Base-by-base conservation (phyloP, 2,797 vertebrate species). In the Tragopan temminckii region DNA sequence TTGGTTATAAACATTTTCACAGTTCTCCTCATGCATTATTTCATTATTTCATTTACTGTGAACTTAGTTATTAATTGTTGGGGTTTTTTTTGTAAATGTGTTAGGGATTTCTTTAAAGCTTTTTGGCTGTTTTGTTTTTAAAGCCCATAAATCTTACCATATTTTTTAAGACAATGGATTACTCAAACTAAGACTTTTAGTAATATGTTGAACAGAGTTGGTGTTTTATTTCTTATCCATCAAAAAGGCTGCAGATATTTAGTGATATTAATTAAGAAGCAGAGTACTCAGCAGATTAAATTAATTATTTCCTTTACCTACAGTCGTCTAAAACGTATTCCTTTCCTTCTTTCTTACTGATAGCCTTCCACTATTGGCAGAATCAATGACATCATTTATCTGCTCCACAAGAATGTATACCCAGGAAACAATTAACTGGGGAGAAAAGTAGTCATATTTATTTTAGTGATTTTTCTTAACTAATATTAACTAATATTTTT, bases 361-460 rank as follows among this genome's bases (percentile, higher is more conserved):
- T 46, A 88, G 35, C 36, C 20, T 93, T 43, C 43, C 90, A 90
- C 91, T 95, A 80, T 79, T 89, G 61, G 90, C 72, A 94, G 80
- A 86, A 79, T 94, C 90, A 84, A 90, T 94, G 89, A 92, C 81
- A 96, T 95, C 40, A 80, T 94, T 96, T 95, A 66, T 94, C 82
- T 38, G 55, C 68, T 96, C 69, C 74, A 95, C 90, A 90, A 97
- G 90, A 72, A 86, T 90, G 61, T 75, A 92, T 64, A 96, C 87
- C 70, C 82, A 95, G 90, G 69, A 94, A 97, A 95, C 74, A 88
- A 95, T 89, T 96, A 96, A 66, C 82, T 91, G 79, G 57, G 71
- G 13, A 55, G 80, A 96, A 55, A 45, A 76, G 45, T 69, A 85
- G 27, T 25, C 52, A 61, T 82, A 80, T 94, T 76, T 94, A 87